Evolutionary conservation across 1,140 invertebrate genomes (phyloP).

Genomic region (Mactra quadrangularis): DNA sequence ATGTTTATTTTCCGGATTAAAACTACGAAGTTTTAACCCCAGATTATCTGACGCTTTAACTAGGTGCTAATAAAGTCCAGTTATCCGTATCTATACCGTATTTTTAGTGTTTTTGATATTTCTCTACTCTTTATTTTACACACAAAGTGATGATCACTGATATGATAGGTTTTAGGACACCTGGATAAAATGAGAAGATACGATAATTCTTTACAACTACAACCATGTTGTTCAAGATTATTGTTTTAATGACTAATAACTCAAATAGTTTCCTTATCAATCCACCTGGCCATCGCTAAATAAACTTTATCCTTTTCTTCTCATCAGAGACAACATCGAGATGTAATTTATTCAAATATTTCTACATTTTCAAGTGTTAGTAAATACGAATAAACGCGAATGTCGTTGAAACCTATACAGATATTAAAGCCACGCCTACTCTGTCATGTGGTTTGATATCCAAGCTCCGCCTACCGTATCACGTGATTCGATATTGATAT

Average conservation of each 20-base stretch:
- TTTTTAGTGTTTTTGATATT: too few relatives aligned
- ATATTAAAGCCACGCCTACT: too few relatives aligned
- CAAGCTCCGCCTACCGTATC: conserved; percentile 17
- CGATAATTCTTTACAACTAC: neutral
- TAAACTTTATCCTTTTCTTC: conserved; percentile 24
- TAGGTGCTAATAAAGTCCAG: too few relatives aligned
- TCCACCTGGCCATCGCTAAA: conserved; percentile 27
- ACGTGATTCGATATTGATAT: conserved; percentile 15
- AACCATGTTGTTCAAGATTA: neutral
- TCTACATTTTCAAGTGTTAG: conserved; percentile 36
- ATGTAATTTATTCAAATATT: conserved; percentile 35
- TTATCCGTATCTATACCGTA: too few relatives aligned
- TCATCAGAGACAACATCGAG: neutral
- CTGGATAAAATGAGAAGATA: neutral
- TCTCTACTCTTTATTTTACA: too few relatives aligned
- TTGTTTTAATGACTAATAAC: conserved; percentile 1
- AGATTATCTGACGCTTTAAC: too few relatives aligned
- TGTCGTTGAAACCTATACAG: neutral
- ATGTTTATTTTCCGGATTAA: neutral
- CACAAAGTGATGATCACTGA: too few relatives aligned
- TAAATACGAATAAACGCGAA: conserved; percentile 28
- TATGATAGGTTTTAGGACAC: too few relatives aligned
- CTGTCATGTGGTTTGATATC: neutral
- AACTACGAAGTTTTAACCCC: too few relatives aligned
- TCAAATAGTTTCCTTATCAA: conserved; percentile 3